Evolutionary conservation across 2,113 vertebrate species (phyloP).

Genomic region (Zosterops lateralis): DNA sequence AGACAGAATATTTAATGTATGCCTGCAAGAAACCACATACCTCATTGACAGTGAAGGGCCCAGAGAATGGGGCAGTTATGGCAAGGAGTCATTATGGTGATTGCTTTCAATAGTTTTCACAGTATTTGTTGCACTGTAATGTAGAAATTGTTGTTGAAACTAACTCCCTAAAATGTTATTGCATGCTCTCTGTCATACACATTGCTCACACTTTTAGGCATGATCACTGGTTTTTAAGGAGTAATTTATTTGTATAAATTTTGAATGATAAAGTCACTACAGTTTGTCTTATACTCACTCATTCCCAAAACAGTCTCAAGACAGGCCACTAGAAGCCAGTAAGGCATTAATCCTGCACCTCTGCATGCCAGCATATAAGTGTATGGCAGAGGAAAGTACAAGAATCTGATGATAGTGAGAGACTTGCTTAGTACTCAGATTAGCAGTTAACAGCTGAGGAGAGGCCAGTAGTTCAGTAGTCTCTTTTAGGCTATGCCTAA

Average conservation of each 20-base stretch:
- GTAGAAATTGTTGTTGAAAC: not conserved
- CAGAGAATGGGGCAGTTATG: not conserved
- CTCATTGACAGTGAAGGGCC: not conserved
- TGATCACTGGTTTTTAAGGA: not conserved
- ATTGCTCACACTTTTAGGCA: not conserved
- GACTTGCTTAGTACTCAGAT: not conserved
- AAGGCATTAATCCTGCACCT: not conserved
- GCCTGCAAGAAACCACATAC: not conserved
- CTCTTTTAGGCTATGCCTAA: constrained; percentile 22
- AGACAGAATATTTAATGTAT: not conserved
- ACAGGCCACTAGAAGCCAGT: not conserved
- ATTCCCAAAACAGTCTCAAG: not conserved
- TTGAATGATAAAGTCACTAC: not conserved
- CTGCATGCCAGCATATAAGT: not conserved
- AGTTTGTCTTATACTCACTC: not conserved
- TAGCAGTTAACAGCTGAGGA: not conserved
- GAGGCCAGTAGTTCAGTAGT: constrained; percentile 10
- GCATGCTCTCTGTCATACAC: not conserved
- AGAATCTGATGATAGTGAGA: not conserved
- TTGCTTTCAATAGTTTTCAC: not conserved
- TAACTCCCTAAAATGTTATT: not conserved
- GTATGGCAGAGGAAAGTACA: not conserved
- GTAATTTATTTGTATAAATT: not conserved
- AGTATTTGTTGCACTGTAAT: not conserved
- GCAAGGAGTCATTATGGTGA: not conserved